Evolutionary conservation across 2,113 vertebrate genomes (phyloP).

Genomic region (Mirounga angustirostris): DNA sequence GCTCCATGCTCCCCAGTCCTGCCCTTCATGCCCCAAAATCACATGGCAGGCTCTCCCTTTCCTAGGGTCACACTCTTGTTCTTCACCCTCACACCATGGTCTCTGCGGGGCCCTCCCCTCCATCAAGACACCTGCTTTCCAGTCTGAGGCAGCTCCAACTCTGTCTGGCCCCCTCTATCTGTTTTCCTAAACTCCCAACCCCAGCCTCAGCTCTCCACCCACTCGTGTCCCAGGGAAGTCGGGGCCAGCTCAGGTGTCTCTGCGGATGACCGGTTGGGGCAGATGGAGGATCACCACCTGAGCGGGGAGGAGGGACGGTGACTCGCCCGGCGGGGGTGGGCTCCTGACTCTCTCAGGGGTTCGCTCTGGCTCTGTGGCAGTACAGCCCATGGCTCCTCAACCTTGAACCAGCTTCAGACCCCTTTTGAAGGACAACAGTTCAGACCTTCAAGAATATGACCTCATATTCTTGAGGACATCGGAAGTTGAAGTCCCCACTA

Average conservation of each 20-base stretch:
- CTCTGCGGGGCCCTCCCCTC: neutral
- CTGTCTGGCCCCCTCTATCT: neutral
- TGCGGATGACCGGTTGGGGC: neutral
- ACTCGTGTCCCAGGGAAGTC: neutral
- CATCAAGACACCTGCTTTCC: neutral
- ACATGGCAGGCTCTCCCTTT: neutral
- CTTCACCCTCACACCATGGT: fast-evolving
- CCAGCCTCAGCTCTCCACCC: neutral
- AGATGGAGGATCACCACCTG: neutral
- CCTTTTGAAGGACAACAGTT: neutral
- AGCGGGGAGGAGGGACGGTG: fast-evolving
- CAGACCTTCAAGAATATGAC: neutral
- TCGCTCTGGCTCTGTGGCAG: neutral
- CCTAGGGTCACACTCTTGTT: neutral
- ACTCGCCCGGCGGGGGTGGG: fast-evolving
- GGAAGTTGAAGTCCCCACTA: neutral
- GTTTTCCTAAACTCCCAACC: neutral
- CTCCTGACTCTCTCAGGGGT: neutral
- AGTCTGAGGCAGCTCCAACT: neutral
- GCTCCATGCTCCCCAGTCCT: neutral
- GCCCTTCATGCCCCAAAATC: neutral
- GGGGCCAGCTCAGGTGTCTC: neutral
- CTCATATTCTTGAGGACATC: neutral
- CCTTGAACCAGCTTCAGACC: neutral
- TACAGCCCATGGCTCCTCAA: neutral